A percentile compares a stretch with the other conserved stretches of the same genome.
Conservation (phyloP, 2,797 vertebrate species). For the Platyrinchus mystaceus region DNA sequence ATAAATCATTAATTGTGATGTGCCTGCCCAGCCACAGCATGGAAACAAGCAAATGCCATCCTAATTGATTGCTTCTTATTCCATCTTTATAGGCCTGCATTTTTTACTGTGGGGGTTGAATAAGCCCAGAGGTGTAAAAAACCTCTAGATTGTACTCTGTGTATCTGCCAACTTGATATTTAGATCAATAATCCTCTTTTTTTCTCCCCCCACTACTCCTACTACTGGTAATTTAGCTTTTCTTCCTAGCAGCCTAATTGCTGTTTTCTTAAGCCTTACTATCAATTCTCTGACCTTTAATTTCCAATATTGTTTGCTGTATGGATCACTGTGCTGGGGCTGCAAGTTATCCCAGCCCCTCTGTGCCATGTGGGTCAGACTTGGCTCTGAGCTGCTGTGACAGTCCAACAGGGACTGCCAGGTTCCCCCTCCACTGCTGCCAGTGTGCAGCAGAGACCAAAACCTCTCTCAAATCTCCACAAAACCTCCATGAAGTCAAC, state of each 20-base stretch:
- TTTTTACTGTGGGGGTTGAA: constrained; percentile 47
- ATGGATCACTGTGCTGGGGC: not conserved
- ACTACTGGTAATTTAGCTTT: constrained; percentile 49
- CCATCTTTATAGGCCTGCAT: constrained; percentile 43
- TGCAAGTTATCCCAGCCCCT: not conserved
- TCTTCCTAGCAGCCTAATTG: constrained; percentile 58
- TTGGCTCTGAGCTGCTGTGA: not conserved
- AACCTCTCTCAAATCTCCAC: not conserved
- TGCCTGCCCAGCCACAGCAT: constrained; percentile 25
- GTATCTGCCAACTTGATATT: constrained; percentile 58
- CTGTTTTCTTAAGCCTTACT: constrained; percentile 60
- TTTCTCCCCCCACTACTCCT: rapidly evolving
- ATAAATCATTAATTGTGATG: constrained; percentile 66
- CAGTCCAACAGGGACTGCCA: not conserved
- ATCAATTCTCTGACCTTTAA: constrained; percentile 68
- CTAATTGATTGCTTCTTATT: constrained; percentile 63
- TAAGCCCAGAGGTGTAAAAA: constrained; percentile 67
- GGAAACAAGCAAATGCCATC: constrained; percentile 61
- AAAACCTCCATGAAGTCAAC: not conserved
- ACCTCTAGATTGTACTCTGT: constrained; percentile 13
- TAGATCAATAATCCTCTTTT: constrained; percentile 44
- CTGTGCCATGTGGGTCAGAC: rapidly evolving
- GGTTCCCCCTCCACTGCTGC: not conserved
- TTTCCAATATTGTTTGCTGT: constrained; percentile 35
- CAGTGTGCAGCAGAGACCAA: not conserved